These are phyloP conservation scores for Trochalopteron elliotii DNA, from an alignment of 2,113 vertebrate species.

Conservation along the genomic window DNA sequence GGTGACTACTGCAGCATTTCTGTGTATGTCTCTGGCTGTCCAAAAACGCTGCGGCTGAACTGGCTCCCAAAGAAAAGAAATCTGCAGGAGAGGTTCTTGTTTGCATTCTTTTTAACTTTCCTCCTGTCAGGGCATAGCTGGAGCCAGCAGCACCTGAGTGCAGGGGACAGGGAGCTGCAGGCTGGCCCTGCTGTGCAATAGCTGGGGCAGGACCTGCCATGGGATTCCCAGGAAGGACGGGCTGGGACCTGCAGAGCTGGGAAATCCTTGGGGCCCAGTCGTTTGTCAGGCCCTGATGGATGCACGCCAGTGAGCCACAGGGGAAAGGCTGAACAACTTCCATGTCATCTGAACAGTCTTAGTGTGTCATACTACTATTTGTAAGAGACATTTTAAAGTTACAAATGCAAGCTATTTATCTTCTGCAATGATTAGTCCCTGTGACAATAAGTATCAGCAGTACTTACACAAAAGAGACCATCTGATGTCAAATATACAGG, in stretches of 20 bases:
- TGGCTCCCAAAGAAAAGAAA: not conserved
- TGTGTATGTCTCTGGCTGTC: not conserved
- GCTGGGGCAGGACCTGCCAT: not conserved
- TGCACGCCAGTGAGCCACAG: not conserved
- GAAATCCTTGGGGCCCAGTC: rapidly evolving
- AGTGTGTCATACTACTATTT: not conserved
- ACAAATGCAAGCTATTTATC: not conserved
- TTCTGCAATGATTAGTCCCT: not conserved
- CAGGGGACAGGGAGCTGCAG: not conserved
- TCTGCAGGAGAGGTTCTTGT: not conserved
- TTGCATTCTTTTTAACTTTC: not conserved
- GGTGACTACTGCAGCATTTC: not conserved
- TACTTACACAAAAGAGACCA: not conserved
- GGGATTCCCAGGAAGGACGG: rapidly evolving
- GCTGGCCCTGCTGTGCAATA: rapidly evolving
- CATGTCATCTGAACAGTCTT: not conserved
- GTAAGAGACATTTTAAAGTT: not conserved
- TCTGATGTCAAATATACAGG: not conserved
- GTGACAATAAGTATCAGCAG: not conserved
- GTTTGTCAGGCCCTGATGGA: not conserved
- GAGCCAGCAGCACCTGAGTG: not conserved
- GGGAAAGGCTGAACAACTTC: not conserved
- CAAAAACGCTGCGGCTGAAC: not conserved
- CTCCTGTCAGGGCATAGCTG: not conserved
- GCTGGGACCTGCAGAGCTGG: not conserved